Conservation (phyloP, 2,888 invertebrate genomes). For the Petrophora chlorosata region DNA sequence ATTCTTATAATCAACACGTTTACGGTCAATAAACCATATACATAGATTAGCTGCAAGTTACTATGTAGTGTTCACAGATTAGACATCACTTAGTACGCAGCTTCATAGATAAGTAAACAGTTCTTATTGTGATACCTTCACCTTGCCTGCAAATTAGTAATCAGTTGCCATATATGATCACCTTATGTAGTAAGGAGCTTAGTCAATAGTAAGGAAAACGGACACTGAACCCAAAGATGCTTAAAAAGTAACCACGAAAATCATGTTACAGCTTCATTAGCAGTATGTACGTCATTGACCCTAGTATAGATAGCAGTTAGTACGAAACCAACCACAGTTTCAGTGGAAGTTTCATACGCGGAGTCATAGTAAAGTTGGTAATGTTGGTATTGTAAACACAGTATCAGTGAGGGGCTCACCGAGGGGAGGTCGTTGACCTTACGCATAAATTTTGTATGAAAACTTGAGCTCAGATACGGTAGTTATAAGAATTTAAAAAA, state of each 20-base stretch:
- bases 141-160: no score
- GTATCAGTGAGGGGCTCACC: slow-evolving; percentile 28
- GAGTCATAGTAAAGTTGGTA: slow-evolving; percentile 18
- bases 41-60: background rate
- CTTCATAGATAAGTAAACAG: background rate
- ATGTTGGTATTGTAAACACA: slow-evolving; percentile 24
- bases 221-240: slow-evolving; percentile 5
- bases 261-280: background rate
- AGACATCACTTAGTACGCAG: background rate
- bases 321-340: background rate
- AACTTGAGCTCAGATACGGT: slow-evolving; percentile 21
- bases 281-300: background rate
- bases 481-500: no score
- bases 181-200: background rate
- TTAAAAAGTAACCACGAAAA: slow-evolving; percentile 2
- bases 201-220: slow-evolving; percentile 1
- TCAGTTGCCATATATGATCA: no score
- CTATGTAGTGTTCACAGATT: slow-evolving; percentile 2
- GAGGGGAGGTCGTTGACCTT: slow-evolving; percentile 31
- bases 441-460: slow-evolving; percentile 37
- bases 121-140: background rate
- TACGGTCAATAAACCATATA: slow-evolving; percentile 2
- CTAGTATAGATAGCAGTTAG: background rate
- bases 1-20: slow-evolving; percentile 4
- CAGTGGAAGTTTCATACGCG: slow-evolving; percentile 8